Conservation (phyloP, 2,797 vertebrate species). For the Esox lucius region DNA sequence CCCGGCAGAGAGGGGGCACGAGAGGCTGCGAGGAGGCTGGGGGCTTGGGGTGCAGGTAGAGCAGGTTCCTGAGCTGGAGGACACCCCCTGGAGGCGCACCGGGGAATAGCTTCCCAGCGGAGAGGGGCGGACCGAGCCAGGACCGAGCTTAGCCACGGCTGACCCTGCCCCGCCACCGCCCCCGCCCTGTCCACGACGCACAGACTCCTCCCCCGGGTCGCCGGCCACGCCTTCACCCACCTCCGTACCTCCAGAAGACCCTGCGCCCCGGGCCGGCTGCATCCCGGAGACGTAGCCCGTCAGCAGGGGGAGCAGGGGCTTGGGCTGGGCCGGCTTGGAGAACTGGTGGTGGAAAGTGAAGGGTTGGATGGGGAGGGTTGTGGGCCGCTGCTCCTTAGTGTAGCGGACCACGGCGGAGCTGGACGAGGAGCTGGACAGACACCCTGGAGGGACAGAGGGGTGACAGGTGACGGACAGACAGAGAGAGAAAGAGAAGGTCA, state of each 20-base stretch:
- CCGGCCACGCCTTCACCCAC: conserved; percentile 50
- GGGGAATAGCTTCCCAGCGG: conserved; percentile 95
- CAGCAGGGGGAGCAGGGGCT: conserved; percentile 82
- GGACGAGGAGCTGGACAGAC: conserved; percentile 65
- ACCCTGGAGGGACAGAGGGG: conserved; percentile 52
- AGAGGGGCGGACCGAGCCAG: conserved; percentile 82
- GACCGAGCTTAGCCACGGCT: conserved; percentile 17
- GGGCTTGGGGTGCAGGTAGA: conserved; percentile 81
- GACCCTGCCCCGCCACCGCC: not conserved
- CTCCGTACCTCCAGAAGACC: conserved; percentile 52
- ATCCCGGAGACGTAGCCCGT: conserved; percentile 85
- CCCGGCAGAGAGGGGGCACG: conserved; percentile 76
- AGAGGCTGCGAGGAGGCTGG: conserved; percentile 75
- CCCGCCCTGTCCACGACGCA: conserved; percentile 21
- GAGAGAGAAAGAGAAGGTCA: not conserved
- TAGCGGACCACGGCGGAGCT: conserved; percentile 85
- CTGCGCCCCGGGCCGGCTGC: conserved; percentile 68
- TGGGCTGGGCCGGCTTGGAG: conserved; percentile 70
- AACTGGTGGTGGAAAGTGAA: conserved; percentile 97
- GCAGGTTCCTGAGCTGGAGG: conserved; percentile 76
- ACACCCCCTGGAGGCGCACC: conserved; percentile 76
- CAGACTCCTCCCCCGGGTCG: conserved; percentile 48
- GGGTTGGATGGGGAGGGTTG: conserved; percentile 94
- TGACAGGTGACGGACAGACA: not conserved
- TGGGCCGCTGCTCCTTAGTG: conserved; percentile 94